phyloP scores from a whole-genome alignment of 2,797 vertebrate genomes.

The Ctenosaura bakeri region DNA sequence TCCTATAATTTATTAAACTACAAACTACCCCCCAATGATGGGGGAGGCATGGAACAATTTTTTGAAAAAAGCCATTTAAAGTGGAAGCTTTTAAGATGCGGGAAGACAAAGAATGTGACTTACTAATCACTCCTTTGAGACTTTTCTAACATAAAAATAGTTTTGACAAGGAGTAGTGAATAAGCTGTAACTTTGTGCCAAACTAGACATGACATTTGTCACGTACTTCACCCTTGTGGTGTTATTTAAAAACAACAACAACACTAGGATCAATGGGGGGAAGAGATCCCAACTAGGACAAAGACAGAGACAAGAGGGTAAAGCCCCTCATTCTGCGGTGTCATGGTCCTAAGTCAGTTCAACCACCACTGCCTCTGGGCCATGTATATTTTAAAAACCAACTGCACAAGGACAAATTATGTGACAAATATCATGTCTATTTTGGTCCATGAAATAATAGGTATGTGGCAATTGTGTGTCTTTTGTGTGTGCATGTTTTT shows the following conservation, averaged over 20 bases:
- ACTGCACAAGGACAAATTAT: not conserved
- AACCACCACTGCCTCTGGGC: not conserved
- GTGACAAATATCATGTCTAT: not conserved
- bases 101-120: slow-evolving; percentile 1
- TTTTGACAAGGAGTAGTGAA: not conserved
- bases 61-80: not conserved
- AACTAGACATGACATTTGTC: not conserved
- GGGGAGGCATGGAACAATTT: not conserved
- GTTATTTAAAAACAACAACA: not conserved
- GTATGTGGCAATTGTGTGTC: not conserved
- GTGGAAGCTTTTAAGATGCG: not conserved
- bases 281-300: not conserved
- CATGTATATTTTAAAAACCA: not conserved
- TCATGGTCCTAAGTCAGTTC: not conserved
- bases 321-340: not conserved
- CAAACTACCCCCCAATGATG: not conserved
- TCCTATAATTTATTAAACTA: slow-evolving; percentile 20
- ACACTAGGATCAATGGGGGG: not conserved
- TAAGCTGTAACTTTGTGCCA: not conserved
- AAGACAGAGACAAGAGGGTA: not conserved
- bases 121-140: not conserved
- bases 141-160: slow-evolving; percentile 5
- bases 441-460: not conserved
- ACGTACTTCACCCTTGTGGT: not conserved
- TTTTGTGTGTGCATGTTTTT: not conserved